These are phyloP conservation scores for Pemphredon lugubris DNA, from an alignment of 2,888 invertebrate genomes.

Conservation along the genomic window DNA sequence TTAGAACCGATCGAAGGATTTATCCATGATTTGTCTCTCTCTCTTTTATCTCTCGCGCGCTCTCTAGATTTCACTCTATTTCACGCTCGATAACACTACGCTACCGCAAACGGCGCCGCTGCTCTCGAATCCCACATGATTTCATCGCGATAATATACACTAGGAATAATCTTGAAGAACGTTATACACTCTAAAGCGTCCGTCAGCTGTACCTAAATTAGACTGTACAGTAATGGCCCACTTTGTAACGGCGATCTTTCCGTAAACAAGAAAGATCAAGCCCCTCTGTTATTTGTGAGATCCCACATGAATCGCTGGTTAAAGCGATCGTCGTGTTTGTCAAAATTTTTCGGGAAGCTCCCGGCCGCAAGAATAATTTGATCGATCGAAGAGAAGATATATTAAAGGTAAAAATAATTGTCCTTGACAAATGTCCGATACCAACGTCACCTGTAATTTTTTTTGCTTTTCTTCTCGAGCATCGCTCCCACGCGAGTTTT, in stretches of 20 bases:
- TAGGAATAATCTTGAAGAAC: conserved; percentile 29
- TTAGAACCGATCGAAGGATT: too few species aligned
- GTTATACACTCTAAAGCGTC: conserved; percentile 35
- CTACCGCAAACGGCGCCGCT: too few species aligned
- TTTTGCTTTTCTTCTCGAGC: neutral
- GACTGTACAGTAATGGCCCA: conserved; percentile 63
- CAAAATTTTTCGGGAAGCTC: conserved; percentile 8
- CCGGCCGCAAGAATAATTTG: conserved; percentile 11
- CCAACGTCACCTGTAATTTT: too few species aligned
- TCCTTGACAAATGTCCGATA: neutral
- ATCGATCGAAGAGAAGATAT: conserved; percentile 26
- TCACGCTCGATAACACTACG: too few species aligned
- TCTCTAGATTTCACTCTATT: too few species aligned
- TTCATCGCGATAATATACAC: conserved; percentile 4
- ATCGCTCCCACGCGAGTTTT: too few species aligned
- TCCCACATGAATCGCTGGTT: neutral
- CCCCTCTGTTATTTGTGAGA: too few species aligned
- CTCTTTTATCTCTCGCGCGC: too few species aligned
- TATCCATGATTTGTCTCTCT: too few species aligned
- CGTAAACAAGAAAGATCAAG: neutral
- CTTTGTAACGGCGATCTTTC: conserved; percentile 44
- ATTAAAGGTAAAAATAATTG: conserved; percentile 43
- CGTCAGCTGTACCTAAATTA: conserved; percentile 35
- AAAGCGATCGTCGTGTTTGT: conserved; percentile 23
- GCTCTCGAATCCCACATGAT: too few species aligned